Evolutionary conservation across 1,140 invertebrate species (phyloP), one percentile per base, ranked within the genome.

Genomic region (Druon quercuslanigerum): DNA sequence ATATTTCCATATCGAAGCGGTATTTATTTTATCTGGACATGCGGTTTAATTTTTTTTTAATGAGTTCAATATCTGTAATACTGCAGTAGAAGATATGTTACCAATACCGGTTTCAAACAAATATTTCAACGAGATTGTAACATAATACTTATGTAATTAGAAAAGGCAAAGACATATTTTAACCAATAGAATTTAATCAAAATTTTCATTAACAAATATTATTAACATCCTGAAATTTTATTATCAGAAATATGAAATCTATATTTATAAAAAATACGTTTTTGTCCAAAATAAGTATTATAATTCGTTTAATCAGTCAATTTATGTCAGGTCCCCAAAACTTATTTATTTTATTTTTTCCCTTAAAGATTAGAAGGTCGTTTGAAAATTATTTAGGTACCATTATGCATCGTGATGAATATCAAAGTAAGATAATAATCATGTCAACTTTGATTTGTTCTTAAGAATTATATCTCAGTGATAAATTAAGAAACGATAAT

Each of bases 401-500:
- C 60, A 40, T 40, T 33, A 66, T 66, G 60, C 60, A 66, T 40
- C 40, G 60, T 66, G 25, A 40, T n/a, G 9, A 66, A 66, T 40
- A 66, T 66, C 60, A 66, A 14, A 40, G 25, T 16, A 40, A 66
- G 60, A 66, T 16, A 16, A 40, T 66, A 66, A 66, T 66, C 60
- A 25, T 5, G 9, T 46, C 46, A 66, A 66, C 60, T 66, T 66
- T 66, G 60, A 66, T 33, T 66, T 66, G 40, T 66, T 66, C 46
- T 66, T 33, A n/a, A 14, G 40, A 66, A 66, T 16, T 33, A 66
- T 66, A 40, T 66, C 60, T 66, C 8, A 46, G 8, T 46, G 40
- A 46, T 46, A 46, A 46, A 46, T 46, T 11, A 5, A 46, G 13
- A 14, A 66, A 6, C 25, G 60, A 66, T 66, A 66, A 46, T 46